Evolutionary conservation across 2,888 invertebrate genomes (phyloP).

Genomic region (Ctenicera cuprea): DNA sequence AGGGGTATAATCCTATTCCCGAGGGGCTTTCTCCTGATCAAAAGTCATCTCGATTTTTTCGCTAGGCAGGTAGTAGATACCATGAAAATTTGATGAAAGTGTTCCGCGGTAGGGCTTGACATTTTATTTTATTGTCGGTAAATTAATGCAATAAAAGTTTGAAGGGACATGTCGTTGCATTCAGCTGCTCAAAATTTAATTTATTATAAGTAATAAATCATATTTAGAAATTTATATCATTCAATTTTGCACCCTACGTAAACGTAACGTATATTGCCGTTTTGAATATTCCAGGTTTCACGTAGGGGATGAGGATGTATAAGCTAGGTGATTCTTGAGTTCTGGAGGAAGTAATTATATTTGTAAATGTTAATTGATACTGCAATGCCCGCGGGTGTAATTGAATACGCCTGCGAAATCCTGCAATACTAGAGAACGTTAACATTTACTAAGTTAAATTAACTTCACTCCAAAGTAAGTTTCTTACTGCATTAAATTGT

Average conservation of each 20-base stretch:
- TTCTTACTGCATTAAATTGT: constrained; percentile 31
- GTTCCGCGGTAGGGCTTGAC: constrained; percentile 32
- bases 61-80: constrained; percentile 47
- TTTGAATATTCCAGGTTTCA: constrained; percentile 16
- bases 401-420: not conserved
- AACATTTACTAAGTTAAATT: constrained; percentile 18
- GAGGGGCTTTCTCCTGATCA: constrained; percentile 54
- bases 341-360: not conserved
- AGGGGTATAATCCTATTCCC: constrained; percentile 59
- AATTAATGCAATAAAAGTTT: constrained; percentile 49
- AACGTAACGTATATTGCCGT: constrained; percentile 11
- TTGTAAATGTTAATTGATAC: constrained; percentile 15
- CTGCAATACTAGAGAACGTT: not conserved
- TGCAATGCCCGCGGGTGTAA: constrained; percentile 5
- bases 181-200: constrained; percentile 45
- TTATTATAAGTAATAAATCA: constrained; percentile 54
- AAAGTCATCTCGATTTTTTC: constrained; percentile 56
- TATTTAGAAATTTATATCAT: constrained; percentile 51
- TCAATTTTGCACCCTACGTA: constrained; percentile 40
- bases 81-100: constrained; percentile 53
- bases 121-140: constrained; percentile 51
- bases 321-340: not conserved
- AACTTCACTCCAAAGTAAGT: constrained; percentile 17
- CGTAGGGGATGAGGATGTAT: not conserved
- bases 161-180: constrained; percentile 21